These are phyloP conservation scores for Cataglyphis hispanica DNA, from an alignment of 1,140 invertebrate species.

Conservation along the genomic window DNA sequence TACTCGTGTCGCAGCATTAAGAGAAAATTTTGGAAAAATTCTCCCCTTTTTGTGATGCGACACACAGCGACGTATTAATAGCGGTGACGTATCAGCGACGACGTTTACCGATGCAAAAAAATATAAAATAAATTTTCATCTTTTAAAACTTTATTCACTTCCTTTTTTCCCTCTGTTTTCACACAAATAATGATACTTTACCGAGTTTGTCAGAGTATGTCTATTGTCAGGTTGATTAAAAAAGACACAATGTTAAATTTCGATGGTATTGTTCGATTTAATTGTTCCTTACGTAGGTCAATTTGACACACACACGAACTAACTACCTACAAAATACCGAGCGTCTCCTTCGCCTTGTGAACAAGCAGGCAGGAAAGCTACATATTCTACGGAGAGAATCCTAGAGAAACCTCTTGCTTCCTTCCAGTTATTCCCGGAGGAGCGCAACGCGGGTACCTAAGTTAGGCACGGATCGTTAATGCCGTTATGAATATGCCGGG, in stretches of 20 bases:
- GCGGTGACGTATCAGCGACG: background rate
- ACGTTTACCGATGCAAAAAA: conserved; percentile 3
- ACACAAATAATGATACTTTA: conserved; percentile 53
- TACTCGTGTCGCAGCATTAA: conserved; percentile 36
- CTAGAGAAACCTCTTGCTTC: conserved; percentile 49
- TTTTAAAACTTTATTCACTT: conserved; percentile 18
- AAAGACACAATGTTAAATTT: background rate
- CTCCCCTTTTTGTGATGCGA: background rate
- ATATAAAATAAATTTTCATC: conserved; percentile 31
- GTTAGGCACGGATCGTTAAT: conserved; percentile 83
- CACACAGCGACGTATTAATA: conserved; percentile 26
- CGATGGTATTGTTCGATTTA: background rate
- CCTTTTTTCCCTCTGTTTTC: background rate
- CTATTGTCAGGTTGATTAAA: conserved; percentile 60
- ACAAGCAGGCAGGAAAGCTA: background rate
- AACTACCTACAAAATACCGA: conserved; percentile 23
- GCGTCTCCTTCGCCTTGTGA: background rate
- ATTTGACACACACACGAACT: conserved; percentile 29
- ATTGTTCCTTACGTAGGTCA: background rate
- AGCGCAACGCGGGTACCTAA: conserved; percentile 56
- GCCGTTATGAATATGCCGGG: conserved; percentile 81
- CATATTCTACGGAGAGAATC: conserved; percentile 28
- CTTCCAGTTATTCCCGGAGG: conserved; percentile 29
- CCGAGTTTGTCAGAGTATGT: conserved; percentile 48
- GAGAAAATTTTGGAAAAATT: conserved; percentile 28